phyloP scores from a whole-genome alignment of 1,140 invertebrate genomes.

The Chionoecetes opilio region DNA sequence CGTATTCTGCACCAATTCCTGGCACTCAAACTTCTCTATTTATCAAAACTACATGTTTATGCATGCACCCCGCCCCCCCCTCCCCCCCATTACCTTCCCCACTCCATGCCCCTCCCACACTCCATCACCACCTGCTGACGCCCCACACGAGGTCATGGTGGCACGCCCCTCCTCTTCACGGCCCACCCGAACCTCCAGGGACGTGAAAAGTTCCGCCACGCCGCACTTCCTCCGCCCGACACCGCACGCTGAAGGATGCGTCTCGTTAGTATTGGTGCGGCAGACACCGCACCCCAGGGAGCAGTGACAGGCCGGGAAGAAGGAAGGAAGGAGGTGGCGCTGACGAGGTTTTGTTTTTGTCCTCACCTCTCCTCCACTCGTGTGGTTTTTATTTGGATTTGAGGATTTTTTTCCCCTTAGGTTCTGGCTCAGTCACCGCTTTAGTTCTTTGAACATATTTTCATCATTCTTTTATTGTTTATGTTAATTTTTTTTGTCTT shows the following conservation, averaged over 20 bases:
- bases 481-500: neutral
- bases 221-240: neutral
- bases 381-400: slow-evolving; percentile 22
- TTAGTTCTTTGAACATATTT: no score
- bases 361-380: neutral
- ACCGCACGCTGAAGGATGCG: neutral
- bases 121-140: no score
- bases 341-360: neutral
- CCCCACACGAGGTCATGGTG: no score
- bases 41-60: neutral
- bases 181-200: neutral
- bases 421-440: neutral
- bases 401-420: neutral
- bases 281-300: neutral
- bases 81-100: no score
- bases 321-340: neutral
- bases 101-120: no score
- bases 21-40: neutral
- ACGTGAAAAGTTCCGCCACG: neutral
- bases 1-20: neutral
- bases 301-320: neutral
- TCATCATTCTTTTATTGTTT: neutral
- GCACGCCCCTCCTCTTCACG: no score
- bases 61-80: neutral
- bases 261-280: neutral